Conservation (phyloP, 1,140 invertebrate species). For the Lethrus apterus region DNA sequence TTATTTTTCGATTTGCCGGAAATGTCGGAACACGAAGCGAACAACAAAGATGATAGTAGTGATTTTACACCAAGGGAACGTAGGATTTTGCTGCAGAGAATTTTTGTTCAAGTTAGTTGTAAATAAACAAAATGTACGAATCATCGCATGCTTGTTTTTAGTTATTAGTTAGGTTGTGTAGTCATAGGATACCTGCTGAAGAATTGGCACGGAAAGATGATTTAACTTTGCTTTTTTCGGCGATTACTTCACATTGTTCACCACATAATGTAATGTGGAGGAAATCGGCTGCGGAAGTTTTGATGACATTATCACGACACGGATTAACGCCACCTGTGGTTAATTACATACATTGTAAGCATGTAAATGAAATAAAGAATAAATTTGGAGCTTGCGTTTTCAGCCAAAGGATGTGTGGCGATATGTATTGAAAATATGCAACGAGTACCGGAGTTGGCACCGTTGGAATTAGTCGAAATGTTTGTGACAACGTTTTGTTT, state of each 20-base stretch:
- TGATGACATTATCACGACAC: constrained; percentile 92
- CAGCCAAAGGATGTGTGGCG: constrained; percentile 91
- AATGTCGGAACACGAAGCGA: constrained; percentile 72
- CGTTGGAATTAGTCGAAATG: constrained; percentile 96
- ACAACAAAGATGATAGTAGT: constrained; percentile 62
- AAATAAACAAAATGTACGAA: constrained; percentile 8
- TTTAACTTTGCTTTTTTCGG: constrained; percentile 89
- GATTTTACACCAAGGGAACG: constrained; percentile 88
- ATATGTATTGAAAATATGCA: constrained; percentile 97
- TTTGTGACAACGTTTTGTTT: constrained; percentile 98
- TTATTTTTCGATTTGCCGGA: constrained; percentile 96
- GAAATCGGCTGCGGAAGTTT: constrained; percentile 91
- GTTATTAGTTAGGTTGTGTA: constrained; percentile 90
- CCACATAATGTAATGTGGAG: constrained; percentile 91
- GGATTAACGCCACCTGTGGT: constrained; percentile 88
- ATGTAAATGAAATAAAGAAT: constrained; percentile 6
- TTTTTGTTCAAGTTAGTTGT: constrained; percentile 83
- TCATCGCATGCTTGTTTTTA: constrained; percentile 48
- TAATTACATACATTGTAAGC: constrained; percentile 92
- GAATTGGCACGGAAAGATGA: constrained; percentile 96
- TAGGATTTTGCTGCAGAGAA: constrained; percentile 87
- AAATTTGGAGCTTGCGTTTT: no score
- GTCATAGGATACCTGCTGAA: constrained; percentile 86
- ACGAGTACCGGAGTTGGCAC: constrained; percentile 81
- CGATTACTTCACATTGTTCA: constrained; percentile 91